Conservation (phyloP, 2,113 vertebrate species). For the Argyrosomus japonicus region DNA sequence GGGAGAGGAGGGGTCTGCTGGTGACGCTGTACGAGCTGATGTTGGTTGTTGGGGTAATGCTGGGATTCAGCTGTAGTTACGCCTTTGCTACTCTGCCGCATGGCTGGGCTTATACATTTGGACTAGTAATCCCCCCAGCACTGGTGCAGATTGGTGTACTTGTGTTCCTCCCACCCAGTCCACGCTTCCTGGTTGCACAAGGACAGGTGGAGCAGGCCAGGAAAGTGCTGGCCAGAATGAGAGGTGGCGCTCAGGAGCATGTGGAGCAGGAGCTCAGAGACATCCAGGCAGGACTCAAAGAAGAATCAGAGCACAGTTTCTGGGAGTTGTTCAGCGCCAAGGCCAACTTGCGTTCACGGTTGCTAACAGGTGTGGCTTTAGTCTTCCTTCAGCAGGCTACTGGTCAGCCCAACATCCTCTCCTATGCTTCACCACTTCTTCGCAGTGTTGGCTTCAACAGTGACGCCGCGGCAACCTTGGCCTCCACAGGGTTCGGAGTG, state of each 20-base stretch:
- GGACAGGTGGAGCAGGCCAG: slow-evolving; percentile 87
- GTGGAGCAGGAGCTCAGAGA: slow-evolving; percentile 87
- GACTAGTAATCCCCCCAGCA: slow-evolving; percentile 89
- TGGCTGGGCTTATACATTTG: slow-evolving; percentile 94
- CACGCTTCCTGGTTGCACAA: slow-evolving; percentile 92
- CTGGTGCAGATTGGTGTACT: slow-evolving; percentile 88
- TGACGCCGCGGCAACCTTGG: slow-evolving; percentile 91
- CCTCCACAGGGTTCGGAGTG: slow-evolving; percentile 93
- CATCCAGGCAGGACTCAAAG: slow-evolving; percentile 90
- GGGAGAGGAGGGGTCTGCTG: slow-evolving; percentile 90
- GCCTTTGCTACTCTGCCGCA: slow-evolving; percentile 84
- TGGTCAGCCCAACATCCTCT: slow-evolving; percentile 95
- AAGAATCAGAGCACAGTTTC: slow-evolving; percentile 90
- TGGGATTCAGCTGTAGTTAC: slow-evolving; percentile 93
- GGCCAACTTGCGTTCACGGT: slow-evolving; percentile 91
- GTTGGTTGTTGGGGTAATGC: slow-evolving; percentile 92
- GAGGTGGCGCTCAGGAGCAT: slow-evolving; percentile 61
- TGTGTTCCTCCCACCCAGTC: slow-evolving; percentile 92
- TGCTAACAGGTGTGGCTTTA: slow-evolving; percentile 89
- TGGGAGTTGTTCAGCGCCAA: slow-evolving; percentile 89
- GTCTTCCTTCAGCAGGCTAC: slow-evolving; percentile 95
- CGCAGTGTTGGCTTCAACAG: slow-evolving; percentile 94
- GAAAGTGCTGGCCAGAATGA: slow-evolving; percentile 87
- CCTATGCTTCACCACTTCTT: slow-evolving; percentile 94
- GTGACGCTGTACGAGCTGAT: slow-evolving; percentile 95